Evolutionary conservation across 1,140 invertebrate genomes (phyloP).

Genomic region (Hydropsyche tenuis): DNA sequence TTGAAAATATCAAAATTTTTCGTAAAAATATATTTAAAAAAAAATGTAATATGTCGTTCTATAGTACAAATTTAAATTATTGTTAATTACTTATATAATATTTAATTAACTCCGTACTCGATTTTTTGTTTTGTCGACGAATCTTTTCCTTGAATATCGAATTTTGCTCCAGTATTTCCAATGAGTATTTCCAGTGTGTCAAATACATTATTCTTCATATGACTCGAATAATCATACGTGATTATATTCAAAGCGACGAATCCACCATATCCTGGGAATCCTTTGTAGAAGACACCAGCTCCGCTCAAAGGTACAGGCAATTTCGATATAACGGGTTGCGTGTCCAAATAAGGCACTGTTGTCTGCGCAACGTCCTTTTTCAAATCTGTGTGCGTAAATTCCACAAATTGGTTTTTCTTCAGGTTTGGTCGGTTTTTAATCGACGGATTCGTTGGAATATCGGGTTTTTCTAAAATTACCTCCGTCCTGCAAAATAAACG

Average conservation of each 20-base stretch:
- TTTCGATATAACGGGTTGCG: constrained; percentile 71
- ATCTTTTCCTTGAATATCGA: no score
- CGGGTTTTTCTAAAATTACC: constrained; percentile 66
- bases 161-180: no score
- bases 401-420: constrained; percentile 74
- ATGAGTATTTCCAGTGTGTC: no score
- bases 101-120: no score
- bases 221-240: constrained; percentile 71
- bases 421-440: constrained; percentile 69
- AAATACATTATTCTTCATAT: background rate
- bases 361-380: constrained; percentile 82
- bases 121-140: no score
- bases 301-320: constrained; percentile 68
- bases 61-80: no score
- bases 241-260: constrained; percentile 78
- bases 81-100: no score
- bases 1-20: no score
- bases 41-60: no score
- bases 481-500: constrained; percentile 58
- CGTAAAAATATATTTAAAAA: no score
- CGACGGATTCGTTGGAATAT: constrained; percentile 70
- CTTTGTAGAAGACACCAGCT: constrained; percentile 82
- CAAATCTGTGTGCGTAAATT: constrained; percentile 76
- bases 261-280: constrained; percentile 72
- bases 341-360: constrained; percentile 84